Evolutionary conservation across 2,113 vertebrate genomes (phyloP), one percentile per base, ranked within the genome.

Genomic region (Hemicordylus capensis): DNA sequence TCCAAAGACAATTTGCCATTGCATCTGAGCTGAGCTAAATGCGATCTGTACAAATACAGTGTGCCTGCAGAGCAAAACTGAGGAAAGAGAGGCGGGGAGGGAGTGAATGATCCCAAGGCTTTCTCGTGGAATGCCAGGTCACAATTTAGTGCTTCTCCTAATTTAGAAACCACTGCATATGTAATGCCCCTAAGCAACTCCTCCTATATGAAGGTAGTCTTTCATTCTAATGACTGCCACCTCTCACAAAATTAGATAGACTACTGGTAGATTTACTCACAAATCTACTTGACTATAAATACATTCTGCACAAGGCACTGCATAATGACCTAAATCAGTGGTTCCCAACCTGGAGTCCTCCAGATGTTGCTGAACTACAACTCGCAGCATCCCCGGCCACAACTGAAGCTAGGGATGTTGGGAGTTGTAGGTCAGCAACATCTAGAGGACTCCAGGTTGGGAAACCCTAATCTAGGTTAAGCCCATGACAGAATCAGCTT

Each of bases 291-390:
- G 20, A 34, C 24, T 31, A n/a, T 26, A 69, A 39, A n/a, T 34
- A 19, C 26, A n/a, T 19, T 54, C 14, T 37, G 1, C 1, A 39
- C 39, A 24, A 39, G 34, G 1, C 6, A 28, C 22, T 4, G 1
- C 0, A 3, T 2, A 0, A 2, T 2, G 11, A 31, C 48, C 58
- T 61, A 24, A 14, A 42, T 39, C 10, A 15, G n/a, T n/a, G n/a
- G n/a, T n/a, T n/a, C n/a, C n/a, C n/a, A n/a, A n/a, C n/a, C n/a
- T n/a, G n/a, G n/a, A n/a, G n/a, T n/a, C n/a, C n/a, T n/a, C n/a
- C n/a, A n/a, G n/a, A n/a, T n/a, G n/a, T n/a, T n/a, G n/a, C n/a
- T n/a, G n/a, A n/a, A n/a, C n/a, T n/a, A n/a, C n/a, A n/a, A n/a
- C n/a, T n/a, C n/a, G n/a, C n/a, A n/a, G n/a, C n/a, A n/a, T n/a